These are phyloP conservation scores for Astropecten irregularis DNA, from an alignment of 53 echinoderm and acorn worm genomes.

Conservation along the genomic window DNA sequence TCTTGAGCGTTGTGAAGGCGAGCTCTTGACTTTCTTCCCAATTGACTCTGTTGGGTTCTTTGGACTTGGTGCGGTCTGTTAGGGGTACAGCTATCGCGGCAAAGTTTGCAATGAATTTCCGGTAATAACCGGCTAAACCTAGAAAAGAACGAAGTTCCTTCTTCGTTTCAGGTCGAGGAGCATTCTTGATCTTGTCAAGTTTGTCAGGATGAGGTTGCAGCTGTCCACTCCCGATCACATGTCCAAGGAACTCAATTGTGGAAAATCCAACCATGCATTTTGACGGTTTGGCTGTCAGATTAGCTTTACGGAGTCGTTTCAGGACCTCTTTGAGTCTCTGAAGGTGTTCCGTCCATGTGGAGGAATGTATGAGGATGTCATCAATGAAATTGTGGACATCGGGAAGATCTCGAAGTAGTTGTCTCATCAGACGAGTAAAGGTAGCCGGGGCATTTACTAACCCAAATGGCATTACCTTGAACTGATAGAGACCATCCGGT, in stretches of 20 bases:
- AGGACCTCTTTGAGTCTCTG: slow-evolving; percentile 13
- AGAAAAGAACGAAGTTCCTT: slow-evolving; percentile 22
- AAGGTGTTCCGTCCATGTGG: slow-evolving; percentile 44
- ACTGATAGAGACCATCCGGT: slow-evolving; percentile 55
- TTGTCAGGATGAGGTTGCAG: background rate
- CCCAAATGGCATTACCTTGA: slow-evolving; percentile 61
- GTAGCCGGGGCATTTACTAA: slow-evolving; percentile 55
- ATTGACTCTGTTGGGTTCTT: slow-evolving; percentile 18
- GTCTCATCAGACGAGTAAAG: slow-evolving; percentile 54
- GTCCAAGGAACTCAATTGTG: slow-evolving; percentile 23
- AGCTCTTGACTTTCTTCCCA: slow-evolving; percentile 9
- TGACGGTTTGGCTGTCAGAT: background rate
- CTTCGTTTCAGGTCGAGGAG: slow-evolving; percentile 19
- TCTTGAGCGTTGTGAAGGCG: slow-evolving; percentile 13
- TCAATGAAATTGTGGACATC: slow-evolving; percentile 46
- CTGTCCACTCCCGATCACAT: background rate
- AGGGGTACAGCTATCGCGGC: slow-evolving; percentile 14
- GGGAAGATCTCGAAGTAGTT: slow-evolving; percentile 6
- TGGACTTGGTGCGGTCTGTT: slow-evolving; percentile 3
- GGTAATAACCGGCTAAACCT: slow-evolving; percentile 24
- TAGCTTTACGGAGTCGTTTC: background rate
- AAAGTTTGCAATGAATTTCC: slow-evolving; percentile 45
- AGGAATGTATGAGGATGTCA: slow-evolving; percentile 46
- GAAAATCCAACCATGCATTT: slow-evolving; percentile 21
- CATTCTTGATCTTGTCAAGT: background rate